phyloP scores from a whole-genome alignment of 2,888 invertebrate genomes.

The Drosophila borborema region DNA sequence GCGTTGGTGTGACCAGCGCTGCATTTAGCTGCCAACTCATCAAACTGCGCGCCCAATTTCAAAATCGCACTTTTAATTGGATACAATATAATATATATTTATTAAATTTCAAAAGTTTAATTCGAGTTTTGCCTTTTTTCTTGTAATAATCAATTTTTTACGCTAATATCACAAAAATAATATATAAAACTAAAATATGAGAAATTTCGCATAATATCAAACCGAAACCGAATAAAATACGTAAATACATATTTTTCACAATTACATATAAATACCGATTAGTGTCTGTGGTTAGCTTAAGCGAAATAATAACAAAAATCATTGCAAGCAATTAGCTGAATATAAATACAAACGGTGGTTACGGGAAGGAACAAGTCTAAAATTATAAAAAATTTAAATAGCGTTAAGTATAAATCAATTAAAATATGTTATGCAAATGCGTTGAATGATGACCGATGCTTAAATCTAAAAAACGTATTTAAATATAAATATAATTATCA shows the following conservation, averaged over 20 bases:
- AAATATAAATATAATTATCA: neutral
- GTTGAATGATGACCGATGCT: slow-evolving; percentile 45
- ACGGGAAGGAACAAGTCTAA: slow-evolving; percentile 32
- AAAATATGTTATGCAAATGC: slow-evolving; percentile 46
- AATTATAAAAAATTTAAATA: slow-evolving; percentile 40
- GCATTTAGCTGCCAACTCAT: neutral
- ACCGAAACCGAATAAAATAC: slow-evolving; percentile 66
- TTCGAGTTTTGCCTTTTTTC: slow-evolving; percentile 70
- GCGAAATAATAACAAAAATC: slow-evolving; percentile 25
- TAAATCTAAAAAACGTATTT: slow-evolving; percentile 54
- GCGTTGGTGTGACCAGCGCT: slow-evolving; percentile 37
- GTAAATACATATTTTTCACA: slow-evolving; percentile 47
- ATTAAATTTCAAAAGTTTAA: slow-evolving; percentile 76
- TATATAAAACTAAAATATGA: slow-evolving; percentile 76
- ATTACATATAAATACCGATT: slow-evolving; percentile 45
- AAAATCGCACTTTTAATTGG: slow-evolving; percentile 28
- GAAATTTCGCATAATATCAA: slow-evolving; percentile 60
- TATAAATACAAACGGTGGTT: slow-evolving; percentile 53
- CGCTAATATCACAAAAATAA: slow-evolving; percentile 83
- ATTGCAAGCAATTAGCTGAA: slow-evolving; percentile 41
- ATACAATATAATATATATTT: slow-evolving; percentile 67
- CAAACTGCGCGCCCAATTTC: slow-evolving; percentile 26
- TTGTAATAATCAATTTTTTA: slow-evolving; percentile 73
- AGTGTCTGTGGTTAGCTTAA: slow-evolving; percentile 44
- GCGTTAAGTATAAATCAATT: slow-evolving; percentile 43